phyloP scores from a whole-genome alignment of 2,113 vertebrate species.

The Odocoileus virginianus region DNA sequence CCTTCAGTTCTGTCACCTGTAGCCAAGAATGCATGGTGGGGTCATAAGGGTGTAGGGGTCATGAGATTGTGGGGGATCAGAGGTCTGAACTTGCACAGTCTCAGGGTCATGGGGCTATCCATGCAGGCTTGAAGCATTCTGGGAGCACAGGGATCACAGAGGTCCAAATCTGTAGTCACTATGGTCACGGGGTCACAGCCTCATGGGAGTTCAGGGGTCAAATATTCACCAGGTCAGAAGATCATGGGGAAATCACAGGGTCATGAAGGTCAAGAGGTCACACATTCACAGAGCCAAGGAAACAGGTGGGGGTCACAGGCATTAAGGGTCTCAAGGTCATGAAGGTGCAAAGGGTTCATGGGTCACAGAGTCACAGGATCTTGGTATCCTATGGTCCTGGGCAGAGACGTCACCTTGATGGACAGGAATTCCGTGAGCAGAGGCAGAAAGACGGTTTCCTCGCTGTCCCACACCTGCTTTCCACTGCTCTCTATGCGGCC shows the following conservation, averaged over 20 bases:
- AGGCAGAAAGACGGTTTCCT: conserved; percentile 94
- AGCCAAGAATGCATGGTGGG: conserved; percentile 1
- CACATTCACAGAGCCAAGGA: neutral
- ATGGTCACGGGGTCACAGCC: neutral
- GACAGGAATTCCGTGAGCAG: conserved; percentile 95
- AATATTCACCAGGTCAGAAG: conserved; percentile 3
- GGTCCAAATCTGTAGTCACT: neutral
- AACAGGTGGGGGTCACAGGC: neutral
- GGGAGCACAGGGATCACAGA: neutral
- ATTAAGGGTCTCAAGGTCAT: neutral
- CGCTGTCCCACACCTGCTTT: conserved; percentile 97
- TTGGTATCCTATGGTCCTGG: neutral
- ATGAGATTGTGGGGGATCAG: neutral
- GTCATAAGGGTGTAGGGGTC: neutral
- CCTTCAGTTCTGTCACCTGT: conserved; percentile 95
- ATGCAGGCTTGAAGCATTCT: neutral
- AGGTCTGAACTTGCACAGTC: neutral
- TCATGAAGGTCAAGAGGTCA: neutral
- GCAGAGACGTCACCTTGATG: conserved; percentile 89
- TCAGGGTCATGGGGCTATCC: neutral
- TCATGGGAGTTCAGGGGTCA: neutral
- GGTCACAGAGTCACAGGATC: neutral
- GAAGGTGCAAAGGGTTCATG: neutral
- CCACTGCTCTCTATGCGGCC: conserved; percentile 93
- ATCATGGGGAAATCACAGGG: neutral